These are phyloP conservation scores for Gobio gobio DNA, from an alignment of 2,113 vertebrate species.

Conservation along the genomic window DNA sequence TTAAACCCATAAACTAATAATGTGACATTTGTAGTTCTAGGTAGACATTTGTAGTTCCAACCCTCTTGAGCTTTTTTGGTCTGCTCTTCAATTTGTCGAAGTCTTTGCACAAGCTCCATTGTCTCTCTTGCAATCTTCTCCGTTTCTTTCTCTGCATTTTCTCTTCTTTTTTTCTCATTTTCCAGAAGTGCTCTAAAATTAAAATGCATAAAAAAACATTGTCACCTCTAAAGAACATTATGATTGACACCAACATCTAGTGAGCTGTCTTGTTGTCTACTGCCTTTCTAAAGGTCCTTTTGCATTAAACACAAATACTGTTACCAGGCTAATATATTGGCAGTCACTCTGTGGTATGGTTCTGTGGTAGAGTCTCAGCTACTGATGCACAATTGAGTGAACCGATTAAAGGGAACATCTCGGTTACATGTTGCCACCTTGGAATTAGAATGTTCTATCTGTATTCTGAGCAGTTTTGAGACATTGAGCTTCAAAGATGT, in stretches of 20 bases:
- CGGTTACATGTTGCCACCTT: too few relatives aligned
- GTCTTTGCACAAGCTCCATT: slow-evolving; percentile 92
- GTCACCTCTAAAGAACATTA: not conserved
- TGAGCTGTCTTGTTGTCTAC: not conserved
- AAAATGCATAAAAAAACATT: slow-evolving; percentile 58
- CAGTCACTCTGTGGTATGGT: too few relatives aligned
- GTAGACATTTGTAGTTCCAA: slow-evolving; percentile 64
- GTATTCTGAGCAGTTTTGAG: too few relatives aligned
- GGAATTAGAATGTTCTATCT: too few relatives aligned
- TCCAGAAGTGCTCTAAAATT: slow-evolving; percentile 88
- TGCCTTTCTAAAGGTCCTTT: too few relatives aligned
- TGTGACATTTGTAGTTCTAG: not conserved
- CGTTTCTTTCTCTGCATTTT: slow-evolving; percentile 95
- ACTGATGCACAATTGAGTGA: too few relatives aligned
- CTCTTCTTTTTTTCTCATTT: slow-evolving; percentile 97
- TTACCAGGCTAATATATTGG: too few relatives aligned
- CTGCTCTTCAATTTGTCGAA: slow-evolving; percentile 94
- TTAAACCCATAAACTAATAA: not conserved
- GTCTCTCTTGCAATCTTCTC: slow-evolving; percentile 97
- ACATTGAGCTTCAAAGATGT: too few relatives aligned
- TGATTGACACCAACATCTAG: not conserved
- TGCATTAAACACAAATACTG: too few relatives aligned
- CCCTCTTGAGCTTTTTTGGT: slow-evolving; percentile 96
- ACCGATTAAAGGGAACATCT: too few relatives aligned
- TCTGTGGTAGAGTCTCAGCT: too few relatives aligned